Conservation (phyloP, 2,797 vertebrate genomes). For the Oreochromis mossambicus region DNA sequence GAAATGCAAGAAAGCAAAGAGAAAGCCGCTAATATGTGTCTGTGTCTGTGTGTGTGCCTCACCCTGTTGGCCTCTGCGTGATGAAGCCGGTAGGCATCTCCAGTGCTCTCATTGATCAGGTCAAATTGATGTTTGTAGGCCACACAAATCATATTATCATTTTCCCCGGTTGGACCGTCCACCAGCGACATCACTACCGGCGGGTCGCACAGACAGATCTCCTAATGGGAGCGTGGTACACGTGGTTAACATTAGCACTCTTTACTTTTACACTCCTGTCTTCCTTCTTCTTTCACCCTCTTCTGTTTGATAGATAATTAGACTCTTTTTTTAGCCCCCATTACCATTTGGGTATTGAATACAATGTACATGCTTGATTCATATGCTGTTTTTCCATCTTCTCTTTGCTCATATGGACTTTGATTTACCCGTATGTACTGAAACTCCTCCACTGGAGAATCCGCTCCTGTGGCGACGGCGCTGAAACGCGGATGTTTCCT, state of each 20-base stretch:
- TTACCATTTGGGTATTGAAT: not conserved
- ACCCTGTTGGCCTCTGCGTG: slow-evolving; percentile 93
- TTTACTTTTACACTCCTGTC: not conserved
- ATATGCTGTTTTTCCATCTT: not conserved
- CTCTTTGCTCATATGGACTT: not conserved
- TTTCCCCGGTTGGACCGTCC: slow-evolving; percentile 91
- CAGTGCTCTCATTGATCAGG: slow-evolving; percentile 95
- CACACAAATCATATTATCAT: slow-evolving; percentile 97
- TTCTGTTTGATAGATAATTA: not conserved
- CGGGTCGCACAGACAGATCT: slow-evolving; percentile 94
- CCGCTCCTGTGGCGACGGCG: slow-evolving; percentile 61
- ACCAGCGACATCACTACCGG: slow-evolving; percentile 92
- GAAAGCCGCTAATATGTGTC: not conserved
- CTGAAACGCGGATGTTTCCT: slow-evolving; percentile 80
- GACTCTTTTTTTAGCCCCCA: not conserved
- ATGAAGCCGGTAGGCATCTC: slow-evolving; percentile 90
- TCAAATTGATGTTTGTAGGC: slow-evolving; percentile 97
- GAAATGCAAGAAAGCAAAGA: not conserved
- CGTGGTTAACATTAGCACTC: not conserved
- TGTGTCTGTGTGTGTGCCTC: slow-evolving; percentile 24
- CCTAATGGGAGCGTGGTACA: slow-evolving; percentile 67
- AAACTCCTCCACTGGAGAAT: slow-evolving; percentile 94
- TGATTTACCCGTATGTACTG: slow-evolving; percentile 90
- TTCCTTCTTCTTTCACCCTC: not conserved
- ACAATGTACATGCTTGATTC: not conserved